A percentile compares a stretch with the other conserved stretches of the same genome.
These are phyloP conservation scores for Aricia artaxerxes DNA, from an alignment of 2,888 invertebrate species.

Conservation along the genomic window DNA sequence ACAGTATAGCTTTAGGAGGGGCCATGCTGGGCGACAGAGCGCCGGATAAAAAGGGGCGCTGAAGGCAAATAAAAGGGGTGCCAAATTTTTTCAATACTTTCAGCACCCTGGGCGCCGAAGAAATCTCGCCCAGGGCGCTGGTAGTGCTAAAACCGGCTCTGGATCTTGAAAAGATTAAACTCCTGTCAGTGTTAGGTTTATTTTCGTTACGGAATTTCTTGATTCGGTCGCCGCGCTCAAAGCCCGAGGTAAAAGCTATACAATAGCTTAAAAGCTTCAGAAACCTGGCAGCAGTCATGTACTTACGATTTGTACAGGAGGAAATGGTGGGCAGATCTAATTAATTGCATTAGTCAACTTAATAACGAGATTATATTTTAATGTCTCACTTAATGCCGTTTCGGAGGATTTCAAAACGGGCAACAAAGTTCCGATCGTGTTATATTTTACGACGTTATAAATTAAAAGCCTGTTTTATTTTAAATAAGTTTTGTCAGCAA, in stretches of 20 bases:
- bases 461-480: conserved; percentile 21
- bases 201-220: too few species aligned
- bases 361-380: not conserved
- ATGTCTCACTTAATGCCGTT: not conserved
- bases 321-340: not conserved
- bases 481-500: conserved; percentile 20
- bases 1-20: too few species aligned
- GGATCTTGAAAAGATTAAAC: too few species aligned
- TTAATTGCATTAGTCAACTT: not conserved
- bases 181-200: not conserved
- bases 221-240: not conserved
- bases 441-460: conserved; percentile 27
- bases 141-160: too few species aligned
- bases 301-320: not conserved
- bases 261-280: not conserved
- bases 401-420: conserved; percentile 7
- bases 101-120: too few species aligned
- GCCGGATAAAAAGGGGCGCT: too few species aligned
- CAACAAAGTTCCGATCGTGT: conserved; percentile 14
- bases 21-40: too few species aligned
- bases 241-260: not conserved
- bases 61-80: too few species aligned
- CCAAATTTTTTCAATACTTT: too few species aligned
- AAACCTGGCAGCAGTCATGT: not conserved
- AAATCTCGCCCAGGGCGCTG: too few species aligned